Evolutionary conservation across 2,888 invertebrate species (phyloP).

Genomic region (Aromia moschata): DNA sequence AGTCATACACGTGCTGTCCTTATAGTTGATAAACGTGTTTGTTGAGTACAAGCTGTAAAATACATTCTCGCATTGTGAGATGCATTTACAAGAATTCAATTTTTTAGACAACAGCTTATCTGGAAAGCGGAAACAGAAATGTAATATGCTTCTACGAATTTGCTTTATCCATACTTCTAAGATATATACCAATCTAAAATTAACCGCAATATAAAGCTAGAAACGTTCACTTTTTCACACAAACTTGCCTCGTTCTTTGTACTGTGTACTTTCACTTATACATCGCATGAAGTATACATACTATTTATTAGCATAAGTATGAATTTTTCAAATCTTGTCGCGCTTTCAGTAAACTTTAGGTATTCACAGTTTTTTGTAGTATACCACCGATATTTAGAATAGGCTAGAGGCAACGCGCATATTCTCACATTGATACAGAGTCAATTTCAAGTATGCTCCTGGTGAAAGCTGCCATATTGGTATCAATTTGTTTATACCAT

Average conservation of each 20-base stretch:
- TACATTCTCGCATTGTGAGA: slow-evolving; percentile 55
- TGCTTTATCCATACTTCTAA: background rate
- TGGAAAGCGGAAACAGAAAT: slow-evolving; percentile 21
- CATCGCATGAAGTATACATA: background rate
- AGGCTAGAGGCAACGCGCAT: too few species aligned
- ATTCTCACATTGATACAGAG: too few species aligned
- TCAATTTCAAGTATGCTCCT: too few species aligned
- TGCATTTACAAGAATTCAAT: slow-evolving; percentile 46
- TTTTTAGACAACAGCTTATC: slow-evolving; percentile 13
- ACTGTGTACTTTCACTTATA: background rate
- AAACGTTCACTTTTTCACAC: background rate
- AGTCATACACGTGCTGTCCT: slow-evolving; percentile 27
- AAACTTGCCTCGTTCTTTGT: background rate
- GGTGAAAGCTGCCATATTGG: too few species aligned
- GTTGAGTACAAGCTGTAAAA: slow-evolving; percentile 47
- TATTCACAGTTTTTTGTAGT: too few species aligned
- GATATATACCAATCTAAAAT: background rate
- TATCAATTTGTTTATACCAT: too few species aligned
- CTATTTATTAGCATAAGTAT: too few species aligned
- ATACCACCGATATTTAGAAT: too few species aligned
- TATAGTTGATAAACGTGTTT: slow-evolving; percentile 31
- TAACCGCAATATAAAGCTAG: background rate
- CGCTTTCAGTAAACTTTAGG: too few species aligned
- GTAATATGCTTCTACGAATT: background rate
- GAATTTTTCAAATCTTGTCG: too few species aligned